Evolutionary conservation across 1,140 invertebrate genomes (phyloP).

Genomic region (Tetragonula clypearis): DNA sequence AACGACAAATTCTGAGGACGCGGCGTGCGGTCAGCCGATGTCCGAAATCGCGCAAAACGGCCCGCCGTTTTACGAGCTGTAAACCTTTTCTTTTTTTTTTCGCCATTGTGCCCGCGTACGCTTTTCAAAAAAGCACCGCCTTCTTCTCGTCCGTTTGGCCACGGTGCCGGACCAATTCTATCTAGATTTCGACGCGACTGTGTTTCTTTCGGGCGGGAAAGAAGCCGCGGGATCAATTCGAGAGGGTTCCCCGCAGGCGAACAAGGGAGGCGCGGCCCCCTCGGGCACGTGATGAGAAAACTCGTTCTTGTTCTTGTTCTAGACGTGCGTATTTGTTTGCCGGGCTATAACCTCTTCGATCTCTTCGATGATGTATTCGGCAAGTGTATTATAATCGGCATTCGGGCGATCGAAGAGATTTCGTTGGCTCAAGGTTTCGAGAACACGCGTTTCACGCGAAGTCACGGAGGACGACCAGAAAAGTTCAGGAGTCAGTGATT

Average conservation of each 20-base stretch:
- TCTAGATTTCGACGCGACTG: constrained; percentile 10
- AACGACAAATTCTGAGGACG: constrained; percentile 50
- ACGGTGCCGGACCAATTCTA: constrained; percentile 6
- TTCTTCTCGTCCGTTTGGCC: constrained; percentile 10
- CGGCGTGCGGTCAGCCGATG: constrained; percentile 41
- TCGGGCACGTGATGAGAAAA: constrained; percentile 11
- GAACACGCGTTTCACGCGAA: no score
- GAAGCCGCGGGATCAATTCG: constrained; percentile 22
- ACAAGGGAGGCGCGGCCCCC: neutral
- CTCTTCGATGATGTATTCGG: no score
- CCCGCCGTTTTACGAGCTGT: constrained; percentile 62
- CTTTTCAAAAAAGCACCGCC: constrained; percentile 12
- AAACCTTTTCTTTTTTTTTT: constrained; percentile 53
- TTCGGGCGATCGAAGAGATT: no score
- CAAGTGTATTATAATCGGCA: no score
- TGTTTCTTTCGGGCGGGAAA: neutral
- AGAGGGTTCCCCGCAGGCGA: neutral
- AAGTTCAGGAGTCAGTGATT: no score
- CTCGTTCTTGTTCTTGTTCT: constrained; percentile 1
- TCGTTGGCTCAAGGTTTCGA: no score
- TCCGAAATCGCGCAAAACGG: constrained; percentile 18
- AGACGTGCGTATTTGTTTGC: constrained; percentile 16
- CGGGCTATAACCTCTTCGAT: no score
- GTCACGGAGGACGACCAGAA: no score
- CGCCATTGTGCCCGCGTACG: constrained; percentile 45